Percentiles rank a stretch among this genome's conserved stretches.
phyloP scores from a whole-genome alignment of 2,797 vertebrate genomes.

The Todus mexicanus region DNA sequence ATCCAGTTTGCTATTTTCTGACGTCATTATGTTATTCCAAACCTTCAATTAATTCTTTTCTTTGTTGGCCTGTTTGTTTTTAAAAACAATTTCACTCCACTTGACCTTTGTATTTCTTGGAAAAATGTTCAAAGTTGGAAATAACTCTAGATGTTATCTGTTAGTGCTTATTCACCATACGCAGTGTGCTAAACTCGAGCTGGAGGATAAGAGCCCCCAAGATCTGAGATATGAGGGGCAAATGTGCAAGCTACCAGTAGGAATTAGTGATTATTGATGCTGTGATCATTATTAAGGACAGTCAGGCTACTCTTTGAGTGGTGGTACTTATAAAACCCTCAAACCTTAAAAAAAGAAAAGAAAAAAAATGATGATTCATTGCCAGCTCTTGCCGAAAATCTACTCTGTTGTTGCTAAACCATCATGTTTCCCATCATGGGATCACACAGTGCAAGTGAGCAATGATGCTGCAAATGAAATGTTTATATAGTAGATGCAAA shows the following conservation, averaged over 20 bases:
- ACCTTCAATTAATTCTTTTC: conserved; percentile 36
- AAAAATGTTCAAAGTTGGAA: conserved; percentile 31
- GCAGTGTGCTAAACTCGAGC: background rate
- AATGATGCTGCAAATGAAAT: background rate
- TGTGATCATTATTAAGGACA: background rate
- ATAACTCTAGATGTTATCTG: conserved; percentile 30
- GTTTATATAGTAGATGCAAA: background rate
- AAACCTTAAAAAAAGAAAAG: background rate
- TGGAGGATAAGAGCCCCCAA: background rate
- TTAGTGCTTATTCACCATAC: background rate
- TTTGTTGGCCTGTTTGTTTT: conserved; percentile 1
- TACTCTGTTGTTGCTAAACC: background rate
- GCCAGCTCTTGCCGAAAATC: background rate
- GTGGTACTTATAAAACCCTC: background rate
- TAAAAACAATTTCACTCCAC: conserved; percentile 30
- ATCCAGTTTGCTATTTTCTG: background rate
- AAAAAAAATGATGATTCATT: background rate
- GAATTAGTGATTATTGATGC: background rate
- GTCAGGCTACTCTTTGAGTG: background rate
- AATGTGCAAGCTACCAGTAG: background rate
- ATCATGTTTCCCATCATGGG: background rate
- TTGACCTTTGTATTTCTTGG: conserved; percentile 50
- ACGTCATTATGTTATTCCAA: background rate
- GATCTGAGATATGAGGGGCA: background rate
- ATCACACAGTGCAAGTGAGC: background rate